A percentile compares a stretch with the other conserved stretches of the same genome.
Conservation (phyloP, 2,888 invertebrate genomes). For the Galerucella pusilla region DNA sequence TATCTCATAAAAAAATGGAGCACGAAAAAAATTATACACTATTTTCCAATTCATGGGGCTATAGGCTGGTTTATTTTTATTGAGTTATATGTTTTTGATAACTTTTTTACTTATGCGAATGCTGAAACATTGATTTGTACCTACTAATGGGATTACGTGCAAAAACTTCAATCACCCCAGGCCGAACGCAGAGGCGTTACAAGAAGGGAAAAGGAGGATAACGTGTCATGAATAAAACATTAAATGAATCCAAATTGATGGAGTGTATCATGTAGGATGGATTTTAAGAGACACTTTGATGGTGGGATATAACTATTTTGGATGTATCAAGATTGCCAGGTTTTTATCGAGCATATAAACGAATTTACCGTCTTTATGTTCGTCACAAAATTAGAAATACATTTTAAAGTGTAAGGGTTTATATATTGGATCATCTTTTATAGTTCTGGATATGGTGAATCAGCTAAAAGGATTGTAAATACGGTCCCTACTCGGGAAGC, state of each 20-base stretch:
- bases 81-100: no score
- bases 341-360: constrained; percentile 21
- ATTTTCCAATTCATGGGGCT: no score
- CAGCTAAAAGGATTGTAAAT: constrained; percentile 7
- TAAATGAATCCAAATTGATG: constrained; percentile 41
- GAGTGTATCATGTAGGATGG: constrained; percentile 35
- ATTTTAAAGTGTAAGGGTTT: constrained; percentile 13
- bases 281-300: constrained; percentile 34
- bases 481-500: not conserved
- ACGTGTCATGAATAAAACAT: constrained; percentile 39
- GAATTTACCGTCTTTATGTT: constrained; percentile 11
- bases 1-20: no score
- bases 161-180: constrained; percentile 39
- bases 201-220: constrained; percentile 16
- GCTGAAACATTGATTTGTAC: constrained; percentile 49
- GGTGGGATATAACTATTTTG: constrained; percentile 28
- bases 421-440: constrained; percentile 13
- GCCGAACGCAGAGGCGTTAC: constrained; percentile 25
- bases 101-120: not conserved
- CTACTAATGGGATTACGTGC: constrained; percentile 52
- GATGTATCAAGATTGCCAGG: constrained; percentile 9
- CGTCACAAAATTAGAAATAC: constrained; percentile 19
- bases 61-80: no score
- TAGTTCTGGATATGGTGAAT: not conserved
- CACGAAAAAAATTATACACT: no score